phyloP scores from a whole-genome alignment of 2,888 invertebrate species.

The Clivina fossor region DNA sequence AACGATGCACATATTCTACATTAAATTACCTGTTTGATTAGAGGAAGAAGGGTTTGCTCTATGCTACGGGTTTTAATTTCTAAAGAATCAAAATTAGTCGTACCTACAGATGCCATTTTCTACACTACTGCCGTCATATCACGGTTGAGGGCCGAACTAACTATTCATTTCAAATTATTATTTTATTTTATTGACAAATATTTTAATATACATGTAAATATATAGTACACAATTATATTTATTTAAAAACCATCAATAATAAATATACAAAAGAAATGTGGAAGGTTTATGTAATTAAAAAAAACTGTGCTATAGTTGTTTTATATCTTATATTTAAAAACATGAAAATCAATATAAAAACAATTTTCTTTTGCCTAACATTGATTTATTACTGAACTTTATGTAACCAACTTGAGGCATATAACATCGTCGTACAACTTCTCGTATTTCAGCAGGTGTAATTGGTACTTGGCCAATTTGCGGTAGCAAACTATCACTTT shows the following conservation, averaged over 20 bases:
- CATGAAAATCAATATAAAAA: slow-evolving; percentile 35
- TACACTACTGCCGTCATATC: slow-evolving; percentile 47
- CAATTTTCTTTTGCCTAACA: slow-evolving; percentile 54
- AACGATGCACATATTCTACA: slow-evolving; percentile 12
- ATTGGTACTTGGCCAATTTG: slow-evolving; percentile 69
- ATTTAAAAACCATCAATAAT: too few species aligned
- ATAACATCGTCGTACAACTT: slow-evolving; percentile 75
- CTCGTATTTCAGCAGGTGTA: slow-evolving; percentile 78
- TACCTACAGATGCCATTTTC: slow-evolving; percentile 61
- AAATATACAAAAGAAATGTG: too few species aligned
- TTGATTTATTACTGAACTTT: slow-evolving; percentile 56
- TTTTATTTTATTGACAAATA: too few species aligned
- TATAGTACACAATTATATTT: too few species aligned
- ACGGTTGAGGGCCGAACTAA: background rate
- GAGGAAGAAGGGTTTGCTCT: slow-evolving; percentile 89
- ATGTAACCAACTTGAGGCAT: slow-evolving; percentile 60
- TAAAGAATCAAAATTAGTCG: slow-evolving; percentile 62
- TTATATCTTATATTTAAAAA: too few species aligned
- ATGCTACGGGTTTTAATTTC: slow-evolving; percentile 93
- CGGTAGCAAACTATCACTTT: background rate
- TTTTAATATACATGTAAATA: background rate
- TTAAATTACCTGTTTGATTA: slow-evolving; percentile 86
- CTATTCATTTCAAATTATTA: too few species aligned
- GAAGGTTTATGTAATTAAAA: too few species aligned
- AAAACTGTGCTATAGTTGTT: too few species aligned